Evolutionary conservation across 2,113 vertebrate genomes (phyloP).

Genomic region (Neolamprologus sp.): DNA sequence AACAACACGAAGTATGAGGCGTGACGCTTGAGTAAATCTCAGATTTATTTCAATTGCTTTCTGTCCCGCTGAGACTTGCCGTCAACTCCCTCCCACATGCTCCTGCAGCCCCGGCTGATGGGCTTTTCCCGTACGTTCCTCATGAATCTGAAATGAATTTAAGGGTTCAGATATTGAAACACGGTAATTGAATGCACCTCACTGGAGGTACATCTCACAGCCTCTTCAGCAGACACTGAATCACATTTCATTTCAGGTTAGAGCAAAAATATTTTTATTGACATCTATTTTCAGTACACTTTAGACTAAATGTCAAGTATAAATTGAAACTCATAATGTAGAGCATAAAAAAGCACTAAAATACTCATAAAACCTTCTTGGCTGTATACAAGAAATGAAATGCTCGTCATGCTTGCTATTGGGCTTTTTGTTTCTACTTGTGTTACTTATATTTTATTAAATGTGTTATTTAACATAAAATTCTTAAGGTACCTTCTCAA

Average conservation of each 20-base stretch:
- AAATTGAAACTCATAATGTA: background rate
- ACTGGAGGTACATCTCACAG: background rate
- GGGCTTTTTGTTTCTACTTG: background rate
- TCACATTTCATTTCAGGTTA: background rate
- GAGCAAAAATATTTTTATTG: background rate
- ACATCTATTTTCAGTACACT: background rate
- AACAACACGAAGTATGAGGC: background rate
- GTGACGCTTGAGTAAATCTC: background rate
- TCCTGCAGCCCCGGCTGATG: background rate
- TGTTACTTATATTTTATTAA: background rate
- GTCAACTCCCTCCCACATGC: background rate
- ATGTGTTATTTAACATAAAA: background rate
- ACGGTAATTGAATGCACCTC: background rate
- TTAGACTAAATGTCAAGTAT: background rate
- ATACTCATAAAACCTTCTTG: background rate
- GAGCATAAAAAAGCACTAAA: background rate
- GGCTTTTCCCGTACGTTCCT: background rate
- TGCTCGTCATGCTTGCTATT: background rate
- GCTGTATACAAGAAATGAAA: background rate
- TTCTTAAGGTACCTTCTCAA: background rate
- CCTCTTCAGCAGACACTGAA: background rate
- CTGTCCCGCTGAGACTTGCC: background rate
- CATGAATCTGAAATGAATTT: background rate
- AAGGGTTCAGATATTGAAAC: background rate
- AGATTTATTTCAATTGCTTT: conserved; percentile 27